Evolutionary conservation across 2,888 invertebrate species (phyloP).

Genomic region (Eupsilia transversa): DNA sequence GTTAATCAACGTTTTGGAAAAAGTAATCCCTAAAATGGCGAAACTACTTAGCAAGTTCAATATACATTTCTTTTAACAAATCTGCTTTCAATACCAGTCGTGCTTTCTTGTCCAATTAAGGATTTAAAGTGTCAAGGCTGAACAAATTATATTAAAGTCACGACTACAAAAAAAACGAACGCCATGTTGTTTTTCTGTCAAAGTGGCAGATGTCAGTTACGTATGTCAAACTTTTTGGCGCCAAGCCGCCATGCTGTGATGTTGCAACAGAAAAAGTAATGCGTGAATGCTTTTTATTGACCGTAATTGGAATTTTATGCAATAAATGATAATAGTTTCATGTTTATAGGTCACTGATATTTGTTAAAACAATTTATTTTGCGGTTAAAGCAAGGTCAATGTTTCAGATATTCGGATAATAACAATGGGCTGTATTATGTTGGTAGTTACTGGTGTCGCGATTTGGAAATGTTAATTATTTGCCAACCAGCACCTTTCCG

Average conservation of each 20-base stretch:
- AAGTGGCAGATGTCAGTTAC: conserved; percentile 33
- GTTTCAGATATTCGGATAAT: conserved; percentile 4
- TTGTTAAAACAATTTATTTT: conserved; percentile 41
- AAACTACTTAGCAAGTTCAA: not conserved
- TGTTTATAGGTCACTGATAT: conserved; percentile 30
- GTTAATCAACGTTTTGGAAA: no score
- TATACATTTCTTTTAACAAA: not conserved
- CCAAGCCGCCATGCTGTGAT: conserved; percentile 23
- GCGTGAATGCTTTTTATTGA: conserved; percentile 49
- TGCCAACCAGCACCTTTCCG: no score
- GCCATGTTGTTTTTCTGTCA: conserved; percentile 4
- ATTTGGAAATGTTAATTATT: conserved; percentile 17
- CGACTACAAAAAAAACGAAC: not conserved
- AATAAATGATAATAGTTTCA: conserved; percentile 26
- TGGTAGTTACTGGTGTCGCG: conserved; percentile 9
- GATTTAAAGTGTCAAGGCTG: conserved; percentile 36
- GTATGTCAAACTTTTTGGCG: conserved; percentile 32
- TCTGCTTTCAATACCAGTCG: conserved; percentile 11
- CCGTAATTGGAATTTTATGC: conserved; percentile 44
- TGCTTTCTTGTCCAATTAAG: conserved; percentile 30
- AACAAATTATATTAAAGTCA: conserved; percentile 9
- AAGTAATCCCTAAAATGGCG: no score
- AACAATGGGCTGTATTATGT: conserved; percentile 25
- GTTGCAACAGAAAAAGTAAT: conserved; percentile 28
- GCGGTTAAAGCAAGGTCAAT: conserved; percentile 45